phyloP scores from a whole-genome alignment of 2,888 invertebrate species.

The Caenorhabditis imperialis region DNA sequence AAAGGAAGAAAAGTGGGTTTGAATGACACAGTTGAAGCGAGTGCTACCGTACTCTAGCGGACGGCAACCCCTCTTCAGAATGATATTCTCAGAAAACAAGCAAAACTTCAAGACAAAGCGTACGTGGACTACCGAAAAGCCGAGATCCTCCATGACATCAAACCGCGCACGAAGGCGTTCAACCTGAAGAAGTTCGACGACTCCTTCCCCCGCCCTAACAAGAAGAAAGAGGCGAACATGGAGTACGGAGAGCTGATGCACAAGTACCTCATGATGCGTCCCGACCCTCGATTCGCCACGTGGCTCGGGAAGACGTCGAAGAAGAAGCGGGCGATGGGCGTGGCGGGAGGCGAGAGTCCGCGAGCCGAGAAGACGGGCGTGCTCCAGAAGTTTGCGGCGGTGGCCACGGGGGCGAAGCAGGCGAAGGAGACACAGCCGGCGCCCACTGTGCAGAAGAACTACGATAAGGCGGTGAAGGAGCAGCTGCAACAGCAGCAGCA shows the following conservation, averaged over 20 bases:
- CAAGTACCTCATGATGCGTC: constrained; percentile 45
- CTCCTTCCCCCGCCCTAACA: constrained; percentile 18
- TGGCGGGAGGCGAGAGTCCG: too few relatives aligned
- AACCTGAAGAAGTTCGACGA: constrained; percentile 52
- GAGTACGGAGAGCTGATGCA: constrained; percentile 51
- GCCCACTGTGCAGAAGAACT: constrained; percentile 14
- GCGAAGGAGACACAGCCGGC: constrained; percentile 3
- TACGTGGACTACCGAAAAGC: constrained; percentile 45
- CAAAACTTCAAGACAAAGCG: constrained; percentile 47
- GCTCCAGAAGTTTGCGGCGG: constrained; percentile 24
- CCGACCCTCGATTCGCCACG: constrained; percentile 50
- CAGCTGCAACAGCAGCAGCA: constrained; percentile 33
- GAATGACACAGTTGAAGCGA: too few relatives aligned
- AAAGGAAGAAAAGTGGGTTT: too few relatives aligned
- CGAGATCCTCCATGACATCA: constrained; percentile 45
- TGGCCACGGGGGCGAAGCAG: constrained; percentile 20
- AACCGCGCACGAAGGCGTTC: constrained; percentile 45
- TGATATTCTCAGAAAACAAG: constrained; percentile 28
- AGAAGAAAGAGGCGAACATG: constrained; percentile 27
- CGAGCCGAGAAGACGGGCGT: constrained; percentile 9
- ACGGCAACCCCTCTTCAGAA: too few relatives aligned
- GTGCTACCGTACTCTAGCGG: too few relatives aligned
- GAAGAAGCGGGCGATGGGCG: constrained; percentile 2
- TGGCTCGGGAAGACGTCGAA: constrained; percentile 48
- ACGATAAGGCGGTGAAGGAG: constrained; percentile 31